A percentile compares a stretch with the other conserved stretches of the same genome.
phyloP scores from a whole-genome alignment of 2,113 vertebrate species.

The Chiloscyllium plagiosum region DNA sequence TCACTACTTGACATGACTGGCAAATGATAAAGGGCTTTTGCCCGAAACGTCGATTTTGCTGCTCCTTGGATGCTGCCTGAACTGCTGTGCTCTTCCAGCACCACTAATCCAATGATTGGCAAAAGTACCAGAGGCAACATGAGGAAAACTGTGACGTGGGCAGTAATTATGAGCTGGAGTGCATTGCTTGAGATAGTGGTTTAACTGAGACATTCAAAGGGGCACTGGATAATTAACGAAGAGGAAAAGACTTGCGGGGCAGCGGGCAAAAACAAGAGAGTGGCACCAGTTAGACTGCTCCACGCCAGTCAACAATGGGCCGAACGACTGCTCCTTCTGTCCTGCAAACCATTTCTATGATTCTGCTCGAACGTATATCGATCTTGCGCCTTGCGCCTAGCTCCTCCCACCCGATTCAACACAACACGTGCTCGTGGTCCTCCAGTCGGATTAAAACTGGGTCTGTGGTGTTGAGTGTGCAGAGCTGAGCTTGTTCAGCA shows the following conservation, averaged over 20 bases:
- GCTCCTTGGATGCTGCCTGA: too few relatives aligned
- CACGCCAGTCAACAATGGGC: neutral
- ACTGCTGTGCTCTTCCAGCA: too few relatives aligned
- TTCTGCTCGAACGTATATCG: neutral
- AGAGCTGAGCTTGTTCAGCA: neutral
- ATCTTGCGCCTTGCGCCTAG: neutral
- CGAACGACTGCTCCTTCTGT: neutral
- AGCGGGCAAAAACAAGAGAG: too few relatives aligned
- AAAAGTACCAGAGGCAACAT: neutral
- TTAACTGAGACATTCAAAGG: neutral
- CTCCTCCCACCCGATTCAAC: neutral
- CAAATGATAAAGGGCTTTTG: too few relatives aligned
- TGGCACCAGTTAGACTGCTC: too few relatives aligned
- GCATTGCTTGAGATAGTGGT: neutral
- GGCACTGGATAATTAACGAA: too few relatives aligned
- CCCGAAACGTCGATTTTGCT: too few relatives aligned
- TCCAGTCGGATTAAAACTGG: neutral
- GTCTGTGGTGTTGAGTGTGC: neutral
- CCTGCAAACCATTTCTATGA: neutral
- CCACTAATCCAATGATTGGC: too few relatives aligned
- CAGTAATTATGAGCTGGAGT: neutral
- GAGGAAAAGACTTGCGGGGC: neutral
- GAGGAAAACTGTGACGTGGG: too few relatives aligned
- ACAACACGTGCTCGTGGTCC: neutral
- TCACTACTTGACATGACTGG: neutral